Evolutionary conservation across 2,113 vertebrate species (phyloP).

Genomic region (Mustela lutreola): DNA sequence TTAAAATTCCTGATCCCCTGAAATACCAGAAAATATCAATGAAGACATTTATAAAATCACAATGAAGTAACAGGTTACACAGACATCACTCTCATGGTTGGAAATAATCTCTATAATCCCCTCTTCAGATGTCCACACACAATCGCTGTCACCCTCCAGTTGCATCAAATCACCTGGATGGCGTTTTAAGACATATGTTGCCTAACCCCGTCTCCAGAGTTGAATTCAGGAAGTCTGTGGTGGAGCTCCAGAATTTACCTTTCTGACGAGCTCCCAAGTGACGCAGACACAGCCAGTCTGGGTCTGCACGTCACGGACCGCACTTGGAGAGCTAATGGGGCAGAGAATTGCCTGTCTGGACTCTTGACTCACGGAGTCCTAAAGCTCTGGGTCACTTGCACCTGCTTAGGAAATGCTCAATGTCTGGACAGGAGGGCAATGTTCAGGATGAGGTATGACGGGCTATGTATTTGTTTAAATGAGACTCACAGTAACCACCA

Average conservation of each 20-base stretch:
- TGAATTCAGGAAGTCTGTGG: background rate
- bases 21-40: slow-evolving; percentile 38
- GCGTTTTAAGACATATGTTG: background rate
- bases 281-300: background rate
- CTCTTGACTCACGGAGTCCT: background rate
- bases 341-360: background rate
- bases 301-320: background rate
- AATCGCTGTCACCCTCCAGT: background rate
- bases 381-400: background rate
- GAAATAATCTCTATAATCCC: background rate
- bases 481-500: background rate
- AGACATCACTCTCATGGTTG: background rate
- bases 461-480: background rate
- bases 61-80: background rate
- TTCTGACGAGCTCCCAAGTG: background rate
- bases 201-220: background rate
- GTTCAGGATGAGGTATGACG: background rate
- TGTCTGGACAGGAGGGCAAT: background rate
- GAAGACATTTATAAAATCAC: slow-evolving; percentile 34
- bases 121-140: background rate
- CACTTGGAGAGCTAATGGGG: background rate
- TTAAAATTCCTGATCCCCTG: background rate
- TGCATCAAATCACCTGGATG: background rate
- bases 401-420: too few species aligned
- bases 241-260: background rate